Conservation (phyloP, 2,113 vertebrate species). For the Galbula dea region DNA sequence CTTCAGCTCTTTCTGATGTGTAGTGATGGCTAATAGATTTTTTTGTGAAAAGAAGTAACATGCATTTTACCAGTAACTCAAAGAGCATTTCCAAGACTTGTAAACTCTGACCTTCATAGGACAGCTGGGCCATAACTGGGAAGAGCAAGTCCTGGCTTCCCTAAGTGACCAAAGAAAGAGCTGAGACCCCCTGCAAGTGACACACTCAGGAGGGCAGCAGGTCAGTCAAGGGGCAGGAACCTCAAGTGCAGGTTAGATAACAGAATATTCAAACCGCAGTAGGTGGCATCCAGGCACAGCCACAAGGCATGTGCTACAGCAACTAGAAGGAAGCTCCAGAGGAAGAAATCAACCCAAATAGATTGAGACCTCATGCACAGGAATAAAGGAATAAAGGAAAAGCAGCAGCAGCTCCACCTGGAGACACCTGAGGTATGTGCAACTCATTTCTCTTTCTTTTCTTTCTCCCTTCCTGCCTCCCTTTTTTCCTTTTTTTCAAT, state of each 20-base stretch:
- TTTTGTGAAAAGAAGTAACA: not conserved
- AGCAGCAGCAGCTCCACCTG: not conserved
- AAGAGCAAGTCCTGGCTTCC: not conserved
- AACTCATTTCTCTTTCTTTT: no score
- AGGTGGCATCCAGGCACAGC: not conserved
- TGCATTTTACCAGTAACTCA: not conserved
- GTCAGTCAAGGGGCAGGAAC: not conserved
- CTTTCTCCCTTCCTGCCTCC: not conserved
- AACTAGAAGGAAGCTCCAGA: not conserved
- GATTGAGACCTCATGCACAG: not conserved
- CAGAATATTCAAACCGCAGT: not conserved
- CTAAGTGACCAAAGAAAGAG: not conserved
- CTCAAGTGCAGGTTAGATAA: not conserved
- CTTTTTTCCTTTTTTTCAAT: not conserved
- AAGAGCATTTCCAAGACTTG: not conserved
- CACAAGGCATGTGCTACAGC: not conserved
- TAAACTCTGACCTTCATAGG: not conserved
- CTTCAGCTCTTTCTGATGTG: not conserved
- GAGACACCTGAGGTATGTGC: not conserved
- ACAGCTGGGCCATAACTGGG: not conserved
- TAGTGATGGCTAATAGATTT: not conserved
- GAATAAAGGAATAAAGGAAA: not conserved
- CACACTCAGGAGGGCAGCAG: not conserved
- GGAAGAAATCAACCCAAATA: not conserved
- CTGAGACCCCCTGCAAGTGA: not conserved